These are phyloP conservation scores for Drosophila sturtevanti DNA, from an alignment of 1,140 invertebrate species.

Conservation along the genomic window DNA sequence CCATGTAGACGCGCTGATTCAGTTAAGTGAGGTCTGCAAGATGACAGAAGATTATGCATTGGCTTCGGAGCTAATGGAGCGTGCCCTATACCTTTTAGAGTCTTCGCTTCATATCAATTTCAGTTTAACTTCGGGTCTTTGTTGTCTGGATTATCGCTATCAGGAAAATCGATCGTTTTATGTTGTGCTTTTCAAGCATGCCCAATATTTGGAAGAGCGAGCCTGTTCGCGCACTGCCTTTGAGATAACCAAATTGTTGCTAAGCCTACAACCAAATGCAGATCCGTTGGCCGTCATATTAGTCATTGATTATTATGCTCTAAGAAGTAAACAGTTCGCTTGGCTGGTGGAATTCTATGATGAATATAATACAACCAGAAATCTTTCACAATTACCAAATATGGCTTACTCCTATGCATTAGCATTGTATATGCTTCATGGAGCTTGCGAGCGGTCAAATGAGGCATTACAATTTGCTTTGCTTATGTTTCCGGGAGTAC, in stretches of 20 bases:
- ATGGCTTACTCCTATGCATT: conserved; percentile 93
- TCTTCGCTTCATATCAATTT: conserved; percentile 92
- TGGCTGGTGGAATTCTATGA: conserved; percentile 90
- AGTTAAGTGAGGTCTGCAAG: conserved; percentile 91
- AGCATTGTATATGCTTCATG: conserved; percentile 87
- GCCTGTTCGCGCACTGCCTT: conserved; percentile 92
- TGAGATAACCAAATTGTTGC: conserved; percentile 90
- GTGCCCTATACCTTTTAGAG: conserved; percentile 90
- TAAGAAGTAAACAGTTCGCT: conserved; percentile 91
- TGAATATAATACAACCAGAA: conserved; percentile 87
- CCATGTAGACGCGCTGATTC: conserved; percentile 93
- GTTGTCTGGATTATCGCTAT: conserved; percentile 90
- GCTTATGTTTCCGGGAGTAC: conserved; percentile 92
- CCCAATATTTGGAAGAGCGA: conserved; percentile 90
- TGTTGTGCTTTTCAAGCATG: conserved; percentile 93
- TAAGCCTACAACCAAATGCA: conserved; percentile 91
- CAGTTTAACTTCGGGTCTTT: conserved; percentile 89
- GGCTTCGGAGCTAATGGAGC: conserved; percentile 91
- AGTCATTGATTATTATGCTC: conserved; percentile 93
- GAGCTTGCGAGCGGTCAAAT: conserved; percentile 84
- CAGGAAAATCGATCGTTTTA: conserved; percentile 94
- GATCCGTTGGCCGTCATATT: conserved; percentile 93
- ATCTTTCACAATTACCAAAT: conserved; percentile 93
- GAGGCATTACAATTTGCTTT: conserved; percentile 89
- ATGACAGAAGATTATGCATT: conserved; percentile 91